Conservation (phyloP, 2,888 invertebrate species). For the Parochlus steinenii region DNA sequence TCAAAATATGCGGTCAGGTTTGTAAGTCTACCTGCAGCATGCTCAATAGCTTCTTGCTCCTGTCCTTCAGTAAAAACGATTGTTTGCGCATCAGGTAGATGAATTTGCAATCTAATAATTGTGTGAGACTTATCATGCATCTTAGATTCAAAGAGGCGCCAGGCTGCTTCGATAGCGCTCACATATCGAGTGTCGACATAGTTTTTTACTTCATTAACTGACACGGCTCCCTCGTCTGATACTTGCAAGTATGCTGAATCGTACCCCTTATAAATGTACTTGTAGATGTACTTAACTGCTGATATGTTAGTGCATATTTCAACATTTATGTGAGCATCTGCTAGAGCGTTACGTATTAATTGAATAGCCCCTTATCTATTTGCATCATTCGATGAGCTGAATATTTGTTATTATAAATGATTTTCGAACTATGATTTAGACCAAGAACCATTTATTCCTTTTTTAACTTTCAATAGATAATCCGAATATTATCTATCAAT, state of each 20-base stretch:
- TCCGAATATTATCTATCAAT: too few species aligned
- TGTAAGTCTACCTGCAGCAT: neutral
- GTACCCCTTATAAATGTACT: slow-evolving; percentile 19
- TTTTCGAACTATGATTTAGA: too few species aligned
- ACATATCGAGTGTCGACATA: slow-evolving; percentile 22
- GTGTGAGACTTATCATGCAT: slow-evolving; percentile 19
- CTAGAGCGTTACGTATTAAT: too few species aligned
- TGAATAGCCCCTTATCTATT: too few species aligned
- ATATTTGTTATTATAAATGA: too few species aligned
- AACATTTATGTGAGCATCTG: slow-evolving; percentile 21
- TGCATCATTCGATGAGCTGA: too few species aligned
- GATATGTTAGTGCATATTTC: slow-evolving; percentile 18
- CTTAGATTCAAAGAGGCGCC: slow-evolving; percentile 20
- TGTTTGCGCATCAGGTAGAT: slow-evolving; percentile 20
- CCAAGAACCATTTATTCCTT: too few species aligned
- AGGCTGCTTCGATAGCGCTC: slow-evolving; percentile 22
- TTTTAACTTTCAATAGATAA: too few species aligned
- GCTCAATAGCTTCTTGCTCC: neutral
- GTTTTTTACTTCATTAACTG: slow-evolving; percentile 19
- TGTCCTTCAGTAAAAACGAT: too few species aligned
- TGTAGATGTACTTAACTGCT: slow-evolving; percentile 20
- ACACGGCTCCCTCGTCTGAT: neutral
- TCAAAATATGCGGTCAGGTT: neutral
- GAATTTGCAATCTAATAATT: slow-evolving; percentile 20
- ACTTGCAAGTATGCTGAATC: slow-evolving; percentile 14